Percentiles rank a stretch among this genome's conserved stretches.
Evolutionary conservation across 2,113 vertebrate genomes (phyloP).

Genomic region (Manacus vitellinus): DNA sequence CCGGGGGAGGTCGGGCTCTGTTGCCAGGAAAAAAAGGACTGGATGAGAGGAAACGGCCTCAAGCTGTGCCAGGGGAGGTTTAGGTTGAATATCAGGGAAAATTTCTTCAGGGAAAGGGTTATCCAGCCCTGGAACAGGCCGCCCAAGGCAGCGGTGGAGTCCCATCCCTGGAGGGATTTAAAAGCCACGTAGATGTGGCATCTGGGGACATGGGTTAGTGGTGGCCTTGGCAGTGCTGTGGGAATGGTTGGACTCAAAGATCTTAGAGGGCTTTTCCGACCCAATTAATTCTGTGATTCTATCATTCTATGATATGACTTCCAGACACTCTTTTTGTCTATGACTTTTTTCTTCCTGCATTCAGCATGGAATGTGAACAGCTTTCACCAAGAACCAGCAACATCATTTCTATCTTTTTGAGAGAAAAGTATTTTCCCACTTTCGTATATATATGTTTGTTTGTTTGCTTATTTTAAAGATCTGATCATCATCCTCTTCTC

Average conservation of each 20-base stretch:
- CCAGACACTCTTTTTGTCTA: not conserved
- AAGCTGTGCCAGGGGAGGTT: accelerated
- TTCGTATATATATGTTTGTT: not conserved
- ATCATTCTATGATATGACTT: not conserved
- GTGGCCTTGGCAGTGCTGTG: not conserved
- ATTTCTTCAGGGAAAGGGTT: accelerated
- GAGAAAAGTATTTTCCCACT: not conserved
- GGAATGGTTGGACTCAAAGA: not conserved
- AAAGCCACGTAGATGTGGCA: not conserved
- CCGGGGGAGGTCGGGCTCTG: accelerated
- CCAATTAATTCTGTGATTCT: not conserved
- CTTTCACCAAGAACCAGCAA: not conserved
- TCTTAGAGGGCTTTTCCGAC: not conserved
- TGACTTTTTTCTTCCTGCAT: not conserved
- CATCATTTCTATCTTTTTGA: not conserved
- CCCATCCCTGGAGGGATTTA: not conserved
- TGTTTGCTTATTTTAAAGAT: not conserved
- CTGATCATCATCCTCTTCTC: not conserved
- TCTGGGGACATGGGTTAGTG: accelerated
- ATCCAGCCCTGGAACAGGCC: not conserved
- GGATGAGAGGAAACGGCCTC: not conserved
- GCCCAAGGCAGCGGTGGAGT: not conserved
- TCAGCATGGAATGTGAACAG: not conserved
- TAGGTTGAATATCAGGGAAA: not conserved
- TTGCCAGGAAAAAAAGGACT: not conserved